A percentile compares a stretch with the other conserved stretches of the same genome.
Conservation (phyloP, 2,113 vertebrate species). For the Tragelaphus strepsiceros region DNA sequence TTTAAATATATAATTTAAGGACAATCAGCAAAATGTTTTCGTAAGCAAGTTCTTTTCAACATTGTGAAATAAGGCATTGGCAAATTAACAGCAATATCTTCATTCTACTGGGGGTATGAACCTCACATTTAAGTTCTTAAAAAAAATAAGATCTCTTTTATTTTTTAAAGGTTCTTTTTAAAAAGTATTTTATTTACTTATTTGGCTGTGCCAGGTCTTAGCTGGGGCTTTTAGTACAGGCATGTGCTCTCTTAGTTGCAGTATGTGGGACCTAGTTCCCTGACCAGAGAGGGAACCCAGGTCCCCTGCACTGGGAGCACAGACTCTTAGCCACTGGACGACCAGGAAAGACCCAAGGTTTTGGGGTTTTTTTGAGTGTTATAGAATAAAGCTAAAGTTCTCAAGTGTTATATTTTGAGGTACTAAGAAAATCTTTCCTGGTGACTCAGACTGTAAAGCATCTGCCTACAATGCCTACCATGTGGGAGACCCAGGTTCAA, state of each 20-base stretch:
- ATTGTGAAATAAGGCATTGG: neutral
- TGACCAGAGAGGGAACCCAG: neutral
- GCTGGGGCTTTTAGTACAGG: neutral
- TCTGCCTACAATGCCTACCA: too few species aligned
- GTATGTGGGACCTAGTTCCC: neutral
- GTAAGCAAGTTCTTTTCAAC: neutral
- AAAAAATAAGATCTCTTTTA: neutral
- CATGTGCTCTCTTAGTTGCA: neutral
- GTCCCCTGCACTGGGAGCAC: neutral
- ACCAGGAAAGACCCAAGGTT: neutral
- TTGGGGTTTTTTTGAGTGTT: neutral
- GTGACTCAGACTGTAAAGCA: rapidly evolving
- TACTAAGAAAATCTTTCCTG: neutral
- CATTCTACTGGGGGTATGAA: neutral
- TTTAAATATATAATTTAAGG: neutral
- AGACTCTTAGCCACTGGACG: neutral
- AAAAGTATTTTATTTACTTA: neutral
- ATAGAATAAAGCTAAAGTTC: neutral
- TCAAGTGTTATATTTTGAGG: conserved; percentile 5
- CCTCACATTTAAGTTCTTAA: neutral
- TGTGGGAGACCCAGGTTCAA: too few species aligned
- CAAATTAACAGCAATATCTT: neutral
- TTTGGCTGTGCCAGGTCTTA: neutral
- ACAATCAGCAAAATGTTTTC: neutral
- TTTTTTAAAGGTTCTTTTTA: neutral